phyloP scores from a whole-genome alignment of 92 coral and sea anemone genomes.

The Porites cylindrica region DNA sequence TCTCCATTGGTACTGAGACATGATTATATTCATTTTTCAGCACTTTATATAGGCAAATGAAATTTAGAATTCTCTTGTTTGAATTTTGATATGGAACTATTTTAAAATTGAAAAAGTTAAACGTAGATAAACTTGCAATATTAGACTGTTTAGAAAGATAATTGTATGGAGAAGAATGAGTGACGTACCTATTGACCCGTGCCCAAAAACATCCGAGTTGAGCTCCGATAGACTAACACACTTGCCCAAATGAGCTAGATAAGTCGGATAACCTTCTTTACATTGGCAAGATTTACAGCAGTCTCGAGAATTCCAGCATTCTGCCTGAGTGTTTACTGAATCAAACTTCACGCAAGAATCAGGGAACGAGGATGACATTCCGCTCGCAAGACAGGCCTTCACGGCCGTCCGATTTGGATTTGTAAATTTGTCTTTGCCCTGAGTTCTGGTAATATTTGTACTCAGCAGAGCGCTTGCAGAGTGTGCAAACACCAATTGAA shows the following conservation, averaged over 20 bases:
- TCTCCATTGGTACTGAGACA: too few relatives aligned
- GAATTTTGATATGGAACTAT: too few relatives aligned
- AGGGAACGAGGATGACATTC: background rate
- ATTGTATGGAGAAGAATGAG: background rate
- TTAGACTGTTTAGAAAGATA: background rate
- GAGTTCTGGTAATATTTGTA: conserved; percentile 11
- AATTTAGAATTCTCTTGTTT: too few relatives aligned
- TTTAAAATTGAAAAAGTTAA: too few relatives aligned
- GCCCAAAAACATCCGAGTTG: conserved; percentile 33
- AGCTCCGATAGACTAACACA: conserved; percentile 34
- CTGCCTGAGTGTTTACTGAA: conserved; percentile 3
- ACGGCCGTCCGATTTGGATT: conserved; percentile 36
- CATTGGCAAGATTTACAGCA: conserved; percentile 25
- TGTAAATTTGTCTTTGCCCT: conserved; percentile 8
- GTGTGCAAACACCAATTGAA: background rate
- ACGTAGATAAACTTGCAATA: too few relatives aligned
- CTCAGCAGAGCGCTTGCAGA: background rate
- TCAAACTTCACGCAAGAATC: conserved; percentile 19
- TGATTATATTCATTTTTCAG: too few relatives aligned
- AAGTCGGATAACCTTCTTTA: background rate
- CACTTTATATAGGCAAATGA: too few relatives aligned
- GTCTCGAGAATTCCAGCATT: background rate
- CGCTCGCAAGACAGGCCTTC: background rate
- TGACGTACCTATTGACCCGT: conserved; percentile 47
- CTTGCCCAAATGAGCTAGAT: conserved; percentile 24